phyloP scores from a whole-genome alignment of 2,797 vertebrate genomes.

The Dromococcyx pavoninus region DNA sequence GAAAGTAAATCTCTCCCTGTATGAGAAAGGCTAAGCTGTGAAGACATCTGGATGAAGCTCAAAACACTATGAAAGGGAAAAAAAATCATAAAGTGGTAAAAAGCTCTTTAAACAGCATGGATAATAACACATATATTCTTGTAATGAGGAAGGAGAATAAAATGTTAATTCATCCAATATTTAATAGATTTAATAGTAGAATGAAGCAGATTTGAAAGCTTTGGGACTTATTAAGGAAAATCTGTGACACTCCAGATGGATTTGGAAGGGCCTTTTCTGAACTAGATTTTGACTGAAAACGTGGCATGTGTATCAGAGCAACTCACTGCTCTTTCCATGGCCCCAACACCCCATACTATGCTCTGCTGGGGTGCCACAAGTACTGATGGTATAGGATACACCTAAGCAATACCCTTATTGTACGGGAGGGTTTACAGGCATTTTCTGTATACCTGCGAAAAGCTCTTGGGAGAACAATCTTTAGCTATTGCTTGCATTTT shows the following conservation, averaged over 20 bases:
- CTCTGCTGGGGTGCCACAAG: background rate
- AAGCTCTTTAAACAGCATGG: slow-evolving; percentile 29
- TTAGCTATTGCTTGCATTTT: background rate
- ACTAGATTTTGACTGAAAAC: background rate
- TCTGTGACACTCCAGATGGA: slow-evolving; percentile 1
- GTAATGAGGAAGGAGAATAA: slow-evolving; percentile 66
- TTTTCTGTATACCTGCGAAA: background rate
- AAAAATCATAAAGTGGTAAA: background rate
- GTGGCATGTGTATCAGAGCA: background rate
- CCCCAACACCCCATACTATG: fast-evolving
- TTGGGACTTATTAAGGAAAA: slow-evolving; percentile 37
- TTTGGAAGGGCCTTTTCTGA: background rate
- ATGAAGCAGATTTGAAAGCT: slow-evolving; percentile 35
- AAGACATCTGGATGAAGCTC: slow-evolving; percentile 34
- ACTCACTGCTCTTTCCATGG: background rate
- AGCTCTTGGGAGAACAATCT: background rate
- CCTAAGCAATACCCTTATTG: background rate
- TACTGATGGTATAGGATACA: background rate
- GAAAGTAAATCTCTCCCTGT: slow-evolving; percentile 47
- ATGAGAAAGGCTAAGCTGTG: slow-evolving; percentile 11
- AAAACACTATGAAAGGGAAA: background rate
- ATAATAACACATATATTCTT: slow-evolving; percentile 59
- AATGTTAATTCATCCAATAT: slow-evolving; percentile 45
- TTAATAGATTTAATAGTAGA: slow-evolving; percentile 62
- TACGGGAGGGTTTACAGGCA: fast-evolving